Base-by-base conservation (phyloP, 2,797 vertebrate genomes). In the Chromobotia macracanthus region DNA sequence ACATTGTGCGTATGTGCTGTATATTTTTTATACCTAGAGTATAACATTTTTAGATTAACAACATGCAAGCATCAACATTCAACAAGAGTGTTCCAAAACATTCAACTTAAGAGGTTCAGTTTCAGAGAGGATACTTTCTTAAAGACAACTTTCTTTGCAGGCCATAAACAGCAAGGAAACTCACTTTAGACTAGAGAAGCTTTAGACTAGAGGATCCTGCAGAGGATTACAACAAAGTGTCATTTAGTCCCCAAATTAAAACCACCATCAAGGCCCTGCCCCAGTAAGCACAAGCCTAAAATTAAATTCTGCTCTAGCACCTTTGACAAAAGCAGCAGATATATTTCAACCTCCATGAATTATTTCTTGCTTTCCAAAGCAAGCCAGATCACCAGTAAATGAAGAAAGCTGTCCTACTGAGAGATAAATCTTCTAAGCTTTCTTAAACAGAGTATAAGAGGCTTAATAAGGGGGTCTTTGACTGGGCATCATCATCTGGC, bases 341-440 rank as follows among this genome's bases (percentile, higher is more conserved):
- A 21, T 48, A 21, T 74, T 19, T 23, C 13, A 66, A 18, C 66
- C 51, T 51, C 13, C 23, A 44, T 66, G 73, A 55, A 80, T 48
- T 55, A 56, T 46, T 19, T 21, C 19, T 67, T 56, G 41, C 35
- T 21, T 38, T 71, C 58, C 16, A 70, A 16, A 28, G 44, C 46
- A 46, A 12, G 16, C 8, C 11, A 12, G 31, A 3, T 8, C 9
- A 41, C 31, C 61, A 64, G 9, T 4, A 7, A 21, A 55, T 38
- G 28, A 38, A 50, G 21, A 80, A 19, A 44, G 70, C 9, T 21
- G 0, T 3, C 46, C 18, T 13, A 10, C 46, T 19, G 25, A 23
- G 18, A 46, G 35, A 80, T 70, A 8, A 55, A 53, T 77, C 53
- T 67, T 56, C 10, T 28, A 56, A 0, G 19, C 41, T 76, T 64